Evolutionary conservation across 2,888 invertebrate species (phyloP).

Genomic region (Cosmia trapezina): DNA sequence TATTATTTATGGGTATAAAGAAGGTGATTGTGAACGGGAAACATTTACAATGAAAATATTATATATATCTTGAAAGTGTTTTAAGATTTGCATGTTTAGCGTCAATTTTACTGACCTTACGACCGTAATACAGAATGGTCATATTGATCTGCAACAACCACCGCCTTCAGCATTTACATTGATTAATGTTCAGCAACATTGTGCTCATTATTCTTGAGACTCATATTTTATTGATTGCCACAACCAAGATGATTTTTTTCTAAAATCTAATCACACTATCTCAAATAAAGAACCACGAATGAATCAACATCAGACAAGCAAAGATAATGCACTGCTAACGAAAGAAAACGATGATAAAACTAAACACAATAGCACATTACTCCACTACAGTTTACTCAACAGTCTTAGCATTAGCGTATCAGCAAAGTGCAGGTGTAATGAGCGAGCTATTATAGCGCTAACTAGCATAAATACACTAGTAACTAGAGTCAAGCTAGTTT

Average conservation of each 20-base stretch:
- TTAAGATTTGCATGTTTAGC: not conserved
- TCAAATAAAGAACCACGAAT: not conserved
- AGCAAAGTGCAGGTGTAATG: slow-evolving; percentile 50
- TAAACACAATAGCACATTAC: slow-evolving; percentile 38
- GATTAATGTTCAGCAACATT: not conserved
- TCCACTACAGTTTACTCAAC: slow-evolving; percentile 38
- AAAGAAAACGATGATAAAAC: slow-evolving; percentile 16
- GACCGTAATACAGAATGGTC: not conserved
- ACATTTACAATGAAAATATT: not conserved
- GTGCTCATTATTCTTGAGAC: not conserved
- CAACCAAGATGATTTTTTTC: too few relatives aligned
- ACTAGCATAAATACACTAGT: slow-evolving; percentile 70
- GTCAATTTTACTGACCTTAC: not conserved
- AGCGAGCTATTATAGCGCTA: slow-evolving; percentile 69
- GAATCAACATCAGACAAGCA: not conserved
- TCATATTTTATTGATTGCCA: not conserved
- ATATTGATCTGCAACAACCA: not conserved
- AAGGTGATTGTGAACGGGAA: not conserved
- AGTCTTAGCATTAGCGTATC: slow-evolving; percentile 38
- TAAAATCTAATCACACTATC: not conserved
- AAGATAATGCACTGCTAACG: slow-evolving; percentile 8
- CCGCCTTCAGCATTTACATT: not conserved
- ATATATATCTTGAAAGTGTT: not conserved
- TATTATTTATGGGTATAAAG: slow-evolving; percentile 6
- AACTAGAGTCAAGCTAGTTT: slow-evolving; percentile 74